A percentile compares a stretch with the other conserved stretches of the same genome.
Conservation (phyloP, 2,113 vertebrate species). For the Syngnathoides biaculeatus region DNA sequence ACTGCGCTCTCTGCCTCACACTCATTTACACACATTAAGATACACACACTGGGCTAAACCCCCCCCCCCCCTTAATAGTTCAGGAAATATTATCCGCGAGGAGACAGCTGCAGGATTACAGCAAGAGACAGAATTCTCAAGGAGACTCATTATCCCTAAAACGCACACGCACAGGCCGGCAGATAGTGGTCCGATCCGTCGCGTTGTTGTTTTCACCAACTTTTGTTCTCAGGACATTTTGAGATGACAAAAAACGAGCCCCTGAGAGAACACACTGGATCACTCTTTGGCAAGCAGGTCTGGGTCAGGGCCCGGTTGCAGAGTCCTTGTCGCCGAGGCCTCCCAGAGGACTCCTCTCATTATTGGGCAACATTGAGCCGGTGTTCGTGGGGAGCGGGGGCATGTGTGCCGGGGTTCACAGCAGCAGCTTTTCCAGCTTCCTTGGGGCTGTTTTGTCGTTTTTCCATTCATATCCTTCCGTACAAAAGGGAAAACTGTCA, state of each 20-base stretch:
- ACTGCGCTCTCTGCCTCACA: slow-evolving; percentile 59
- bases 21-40: slow-evolving; percentile 64
- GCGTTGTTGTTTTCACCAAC: slow-evolving; percentile 21
- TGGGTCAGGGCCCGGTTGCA: slow-evolving; percentile 26
- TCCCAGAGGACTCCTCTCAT: slow-evolving; percentile 58
- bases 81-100: slow-evolving; percentile 70
- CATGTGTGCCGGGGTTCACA: slow-evolving; percentile 33
- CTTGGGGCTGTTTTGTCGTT: slow-evolving; percentile 19
- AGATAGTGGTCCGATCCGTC: slow-evolving; percentile 19
- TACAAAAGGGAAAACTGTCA: no score
- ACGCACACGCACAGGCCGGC: slow-evolving; percentile 37
- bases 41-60: slow-evolving; percentile 40
- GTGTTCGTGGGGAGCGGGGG: slow-evolving; percentile 39
- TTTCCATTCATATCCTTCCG: slow-evolving; percentile 2
- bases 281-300: slow-evolving; percentile 40
- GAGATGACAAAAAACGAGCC: not conserved
- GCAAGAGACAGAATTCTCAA: slow-evolving; percentile 59
- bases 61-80: slow-evolving; percentile 58
- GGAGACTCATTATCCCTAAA: slow-evolving; percentile 66
- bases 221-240: slow-evolving; percentile 12
- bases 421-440: slow-evolving; percentile 50
- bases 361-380: no score
- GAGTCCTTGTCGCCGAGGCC: slow-evolving; percentile 29
- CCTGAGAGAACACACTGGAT: slow-evolving; percentile 36
- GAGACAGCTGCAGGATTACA: slow-evolving; percentile 72